Percentiles rank a stretch among this genome's conserved stretches.
Conservation (phyloP, 2,797 vertebrate genomes). For the Momotus momota region DNA sequence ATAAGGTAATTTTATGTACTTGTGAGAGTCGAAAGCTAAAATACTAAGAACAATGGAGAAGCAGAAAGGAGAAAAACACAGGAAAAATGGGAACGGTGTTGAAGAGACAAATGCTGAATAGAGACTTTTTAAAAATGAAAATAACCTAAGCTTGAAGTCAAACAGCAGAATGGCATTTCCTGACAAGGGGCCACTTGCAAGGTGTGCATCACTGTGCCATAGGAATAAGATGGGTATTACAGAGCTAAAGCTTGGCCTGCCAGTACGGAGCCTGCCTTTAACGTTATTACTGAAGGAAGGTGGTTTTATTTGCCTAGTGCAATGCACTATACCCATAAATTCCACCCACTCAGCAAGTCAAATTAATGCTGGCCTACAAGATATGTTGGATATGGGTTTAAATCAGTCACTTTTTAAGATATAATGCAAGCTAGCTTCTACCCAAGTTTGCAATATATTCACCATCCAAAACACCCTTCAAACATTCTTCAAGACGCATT, state of each 20-base stretch:
- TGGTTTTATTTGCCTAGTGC: constrained; percentile 81
- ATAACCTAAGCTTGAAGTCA: background rate
- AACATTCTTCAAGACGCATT: constrained; percentile 74
- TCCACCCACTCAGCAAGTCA: constrained; percentile 81
- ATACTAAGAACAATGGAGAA: background rate
- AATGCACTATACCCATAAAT: constrained; percentile 80
- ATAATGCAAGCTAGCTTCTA: constrained; percentile 74
- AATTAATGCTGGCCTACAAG: constrained; percentile 82
- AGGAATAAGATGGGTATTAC: background rate
- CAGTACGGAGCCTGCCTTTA: constrained; percentile 63
- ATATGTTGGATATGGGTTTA: constrained; percentile 81
- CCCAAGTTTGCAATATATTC: constrained; percentile 78
- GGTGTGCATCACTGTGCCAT: background rate
- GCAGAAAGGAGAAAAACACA: background rate
- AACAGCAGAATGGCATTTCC: background rate
- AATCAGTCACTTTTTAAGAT: constrained; percentile 82
- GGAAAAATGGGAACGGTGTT: background rate
- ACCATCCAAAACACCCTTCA: constrained; percentile 57
- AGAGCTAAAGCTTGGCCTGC: constrained; percentile 40
- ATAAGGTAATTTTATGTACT: background rate
- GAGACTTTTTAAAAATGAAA: background rate
- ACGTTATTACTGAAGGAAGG: constrained; percentile 77
- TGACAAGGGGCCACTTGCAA: background rate
- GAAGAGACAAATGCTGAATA: background rate
- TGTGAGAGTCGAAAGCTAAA: background rate